Evolutionary conservation across 1,140 invertebrate species (phyloP).

Genomic region (Pachypeltis micranthus): DNA sequence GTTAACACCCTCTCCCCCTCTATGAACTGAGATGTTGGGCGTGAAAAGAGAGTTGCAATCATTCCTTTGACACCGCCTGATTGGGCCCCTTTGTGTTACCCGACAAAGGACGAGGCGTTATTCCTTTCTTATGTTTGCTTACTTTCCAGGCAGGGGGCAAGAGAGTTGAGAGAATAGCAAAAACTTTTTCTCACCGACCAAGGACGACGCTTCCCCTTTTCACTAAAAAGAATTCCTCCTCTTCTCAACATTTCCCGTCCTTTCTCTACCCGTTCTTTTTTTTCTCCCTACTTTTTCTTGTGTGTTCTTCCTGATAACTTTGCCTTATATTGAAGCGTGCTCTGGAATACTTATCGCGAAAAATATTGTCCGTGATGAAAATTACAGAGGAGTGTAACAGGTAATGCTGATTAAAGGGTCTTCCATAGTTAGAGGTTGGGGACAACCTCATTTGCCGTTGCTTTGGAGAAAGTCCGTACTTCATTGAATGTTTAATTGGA

Average conservation of each 20-base stretch:
- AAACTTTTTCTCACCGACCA: neutral
- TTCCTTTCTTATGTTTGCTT: conserved; percentile 8
- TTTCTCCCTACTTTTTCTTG: no score
- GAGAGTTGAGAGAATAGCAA: conserved; percentile 6
- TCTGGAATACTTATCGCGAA: no score
- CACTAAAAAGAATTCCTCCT: neutral
- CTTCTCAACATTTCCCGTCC: neutral
- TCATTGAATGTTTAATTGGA: no score
- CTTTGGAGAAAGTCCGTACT: no score
- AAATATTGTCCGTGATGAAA: no score
- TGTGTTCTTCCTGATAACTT: no score
- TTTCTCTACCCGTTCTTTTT: no score
- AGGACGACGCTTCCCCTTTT: neutral
- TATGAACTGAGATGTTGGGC: conserved; percentile 3
- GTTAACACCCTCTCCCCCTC: conserved; percentile 6
- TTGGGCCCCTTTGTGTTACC: conserved; percentile 1
- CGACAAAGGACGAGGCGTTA: neutral
- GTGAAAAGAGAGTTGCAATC: conserved; percentile 4
- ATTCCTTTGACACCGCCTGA: conserved; percentile 8
- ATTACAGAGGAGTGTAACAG: no score
- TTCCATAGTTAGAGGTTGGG: no score
- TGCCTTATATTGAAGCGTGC: no score
- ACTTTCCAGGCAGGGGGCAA: neutral
- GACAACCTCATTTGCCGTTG: no score
- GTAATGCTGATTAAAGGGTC: no score